These are phyloP conservation scores for Drosophila ercepeae DNA, from an alignment of 1,140 invertebrate species.

Conservation along the genomic window DNA sequence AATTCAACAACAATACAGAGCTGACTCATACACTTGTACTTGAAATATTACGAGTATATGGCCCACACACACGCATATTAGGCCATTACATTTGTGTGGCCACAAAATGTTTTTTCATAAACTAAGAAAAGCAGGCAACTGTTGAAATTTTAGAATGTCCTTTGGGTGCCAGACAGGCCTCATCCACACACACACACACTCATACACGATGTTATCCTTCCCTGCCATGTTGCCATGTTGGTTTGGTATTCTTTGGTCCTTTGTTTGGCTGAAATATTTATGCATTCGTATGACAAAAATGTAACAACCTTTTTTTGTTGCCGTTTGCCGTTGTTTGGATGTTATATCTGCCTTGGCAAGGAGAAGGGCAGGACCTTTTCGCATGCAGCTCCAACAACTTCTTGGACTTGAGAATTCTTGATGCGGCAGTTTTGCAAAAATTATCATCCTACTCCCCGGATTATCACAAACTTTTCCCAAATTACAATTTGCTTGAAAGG, in stretches of 20 bases:
- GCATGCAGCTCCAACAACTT: constrained; percentile 38
- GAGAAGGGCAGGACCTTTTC: too few species aligned
- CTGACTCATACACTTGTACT: constrained; percentile 56
- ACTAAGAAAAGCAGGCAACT: constrained; percentile 41
- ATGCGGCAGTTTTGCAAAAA: constrained; percentile 61
- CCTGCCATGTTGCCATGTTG: constrained; percentile 20
- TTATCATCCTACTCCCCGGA: constrained; percentile 30
- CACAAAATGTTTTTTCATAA: constrained; percentile 79
- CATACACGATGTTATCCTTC: neutral
- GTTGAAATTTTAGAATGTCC: constrained; percentile 69
- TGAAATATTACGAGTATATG: constrained; percentile 71
- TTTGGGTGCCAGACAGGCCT: constrained; percentile 12
- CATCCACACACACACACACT: neutral
- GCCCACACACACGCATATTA: constrained; percentile 16
- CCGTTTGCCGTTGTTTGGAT: constrained; percentile 22
- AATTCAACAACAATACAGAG: constrained; percentile 76
- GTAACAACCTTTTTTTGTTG: constrained; percentile 35
- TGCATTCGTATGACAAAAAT: constrained; percentile 70
- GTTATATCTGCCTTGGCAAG: constrained; percentile 8
- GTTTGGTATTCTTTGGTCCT: constrained; percentile 40
- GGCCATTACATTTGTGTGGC: constrained; percentile 56
- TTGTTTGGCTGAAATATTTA: constrained; percentile 72
- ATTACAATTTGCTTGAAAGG: constrained; percentile 44
- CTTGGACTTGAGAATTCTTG: constrained; percentile 53
- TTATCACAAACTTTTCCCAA: constrained; percentile 38